Base-by-base conservation (phyloP, 2,888 invertebrate genomes). In the Marasmarcha lunaedactyla region DNA sequence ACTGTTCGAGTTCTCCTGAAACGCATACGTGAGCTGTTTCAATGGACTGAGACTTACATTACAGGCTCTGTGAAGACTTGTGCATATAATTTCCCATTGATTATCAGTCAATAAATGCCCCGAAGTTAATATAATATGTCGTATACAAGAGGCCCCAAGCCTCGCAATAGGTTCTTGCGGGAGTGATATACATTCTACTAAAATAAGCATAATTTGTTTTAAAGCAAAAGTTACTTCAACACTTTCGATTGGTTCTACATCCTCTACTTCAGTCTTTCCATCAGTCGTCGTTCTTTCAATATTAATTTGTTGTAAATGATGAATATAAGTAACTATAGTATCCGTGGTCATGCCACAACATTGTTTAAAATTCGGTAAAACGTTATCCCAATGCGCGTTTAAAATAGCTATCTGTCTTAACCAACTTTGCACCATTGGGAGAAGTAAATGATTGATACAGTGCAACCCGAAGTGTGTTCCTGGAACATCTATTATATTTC, bases 391-490 rank as follows among this genome's bases (percentile, higher is more conserved):
- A 46, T 91, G 87, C 47, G 89, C 85, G 50, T 88, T 88, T 4
- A 89, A 88, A 51, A 90, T 89, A 11, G 88, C 85, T 13, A 89
- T 88, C 63, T 90, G 90, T 9, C 96, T 86, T 43, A 97, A 76
- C 97, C 97, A 97, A 56, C 92, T 91, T 73, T 98, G 97, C 11
- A 97, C 91, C 84, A 94, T 93, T 0, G 97, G 97, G 39, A 98
- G 81, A 5, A 98, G 74, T 38, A 97, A 78, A 64, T 96, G 95
- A 65, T 97, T 97, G 42, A 97, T 90, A 67, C 95, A 95, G 60
- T 95, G 95, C 41, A 97, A 84, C 1, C 94, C 95, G 66, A 97
- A 97, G 51, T 91, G 90, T 1, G 93, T 89, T 14, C 97, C 97
- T 6, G 97, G 96, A 15, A 89, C 89, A 36, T 89, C 86, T 3